Base-by-base conservation (phyloP, 2,888 invertebrate species). In the Drosophila robusta region DNA sequence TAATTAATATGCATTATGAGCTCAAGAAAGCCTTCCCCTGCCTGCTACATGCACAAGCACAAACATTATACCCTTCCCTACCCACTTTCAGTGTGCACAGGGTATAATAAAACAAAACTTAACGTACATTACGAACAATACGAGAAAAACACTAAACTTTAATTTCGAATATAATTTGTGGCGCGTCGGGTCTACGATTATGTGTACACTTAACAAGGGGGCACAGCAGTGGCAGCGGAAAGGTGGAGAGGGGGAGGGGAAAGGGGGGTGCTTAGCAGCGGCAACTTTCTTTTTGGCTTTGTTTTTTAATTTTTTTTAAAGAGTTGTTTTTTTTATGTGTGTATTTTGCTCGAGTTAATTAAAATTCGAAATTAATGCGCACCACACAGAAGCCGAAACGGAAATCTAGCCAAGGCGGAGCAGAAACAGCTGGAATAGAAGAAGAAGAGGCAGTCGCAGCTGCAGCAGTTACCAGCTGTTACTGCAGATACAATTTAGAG, bases 351-450 rank as follows among this genome's bases (percentile, higher is more conserved):
- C 55, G 47, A 78, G 80, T 76, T 84, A 87, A 85, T 85, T 87
- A 85, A 85, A 85, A 84, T 80, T 80, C 76, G 81, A 73, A 78
- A 78, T 84, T 75, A 87, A 84, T 84, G 83, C 70, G 66, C 74
- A 54, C 44, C 52, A 45, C 47, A 62, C 34, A 36, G 22, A 57
- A 26, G 34, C 47, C 41, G 42, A 54, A 42, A 46, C 18, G 36
- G 38, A 45, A 54, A 29, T 9, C 29, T 9, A 29, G 12, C 34
- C 34, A 34, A 34, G 9, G 0, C 29, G 2, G 11, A 14, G 18
- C 45, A 46, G 29, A 58, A 38, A 49, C 51, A 58, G 47, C 56
- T 38, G 36, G 60, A 29, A 9, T 29, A 1, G 12, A 34, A 34
- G 34, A 34, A 34, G 34, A 34, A 34, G 34, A 34, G 12, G 1